These are phyloP conservation scores for Notodonta dromedarius DNA, from an alignment of 2,888 invertebrate genomes.

Conservation along the genomic window DNA sequence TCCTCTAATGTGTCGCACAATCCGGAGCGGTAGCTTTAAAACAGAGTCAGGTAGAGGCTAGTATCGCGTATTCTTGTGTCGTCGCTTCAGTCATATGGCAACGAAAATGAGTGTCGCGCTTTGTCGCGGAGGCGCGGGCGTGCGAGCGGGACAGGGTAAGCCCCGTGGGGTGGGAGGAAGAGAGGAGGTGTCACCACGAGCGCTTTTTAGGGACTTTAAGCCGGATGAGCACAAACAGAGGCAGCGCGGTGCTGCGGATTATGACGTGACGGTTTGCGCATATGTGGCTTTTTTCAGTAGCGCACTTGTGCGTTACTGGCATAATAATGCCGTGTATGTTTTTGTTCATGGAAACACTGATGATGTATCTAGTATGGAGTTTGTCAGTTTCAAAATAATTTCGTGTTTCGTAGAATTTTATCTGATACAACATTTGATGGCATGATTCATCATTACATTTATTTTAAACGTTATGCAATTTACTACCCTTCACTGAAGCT, in stretches of 20 bases:
- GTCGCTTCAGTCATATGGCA: constrained; percentile 68
- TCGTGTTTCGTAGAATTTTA: constrained; percentile 10
- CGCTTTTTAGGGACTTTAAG: constrained; percentile 76
- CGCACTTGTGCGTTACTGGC: constrained; percentile 47
- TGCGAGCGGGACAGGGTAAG: constrained; percentile 68
- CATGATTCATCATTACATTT: not conserved
- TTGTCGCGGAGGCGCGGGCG: constrained; percentile 70
- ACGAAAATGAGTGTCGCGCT: constrained; percentile 71
- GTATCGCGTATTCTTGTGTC: constrained; percentile 52
- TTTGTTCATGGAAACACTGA: constrained; percentile 23
- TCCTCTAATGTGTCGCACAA: constrained; percentile 82
- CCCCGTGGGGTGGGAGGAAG: constrained; percentile 64
- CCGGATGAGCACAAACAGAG: constrained; percentile 67
- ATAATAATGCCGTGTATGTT: constrained; percentile 25
- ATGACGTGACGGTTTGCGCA: constrained; percentile 67
- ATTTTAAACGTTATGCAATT: too few species aligned
- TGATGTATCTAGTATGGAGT: constrained; percentile 19
- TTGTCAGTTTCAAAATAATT: constrained; percentile 10
- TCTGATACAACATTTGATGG: not conserved
- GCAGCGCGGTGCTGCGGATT: constrained; percentile 63
- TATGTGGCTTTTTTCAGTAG: constrained; percentile 61
- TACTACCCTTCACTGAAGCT: too few species aligned
- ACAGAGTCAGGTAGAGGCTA: constrained; percentile 58
- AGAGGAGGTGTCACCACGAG: constrained; percentile 80
- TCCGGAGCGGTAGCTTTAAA: constrained; percentile 72